A percentile compares a stretch with the other conserved stretches of the same genome.
These are phyloP conservation scores for Apoderus coryli DNA, from an alignment of 2,888 invertebrate species.

Conservation along the genomic window DNA sequence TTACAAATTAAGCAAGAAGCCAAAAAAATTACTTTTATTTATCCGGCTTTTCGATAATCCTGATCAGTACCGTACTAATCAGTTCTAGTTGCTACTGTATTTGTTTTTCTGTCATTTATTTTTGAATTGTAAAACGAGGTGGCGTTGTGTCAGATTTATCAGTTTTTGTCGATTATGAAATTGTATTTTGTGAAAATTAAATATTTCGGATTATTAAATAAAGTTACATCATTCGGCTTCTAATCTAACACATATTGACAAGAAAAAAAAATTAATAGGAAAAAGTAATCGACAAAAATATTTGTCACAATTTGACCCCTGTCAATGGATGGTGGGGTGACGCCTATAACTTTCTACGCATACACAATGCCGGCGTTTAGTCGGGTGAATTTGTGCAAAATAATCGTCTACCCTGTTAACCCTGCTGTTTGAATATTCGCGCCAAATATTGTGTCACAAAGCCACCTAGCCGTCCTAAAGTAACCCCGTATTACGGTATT, in stretches of 20 bases:
- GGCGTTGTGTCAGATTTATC: conserved; percentile 6
- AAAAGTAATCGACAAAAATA: conserved; percentile 7
- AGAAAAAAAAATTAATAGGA: conserved; percentile 4
- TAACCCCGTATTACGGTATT: conserved; percentile 1
- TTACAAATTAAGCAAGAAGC: too few species aligned
- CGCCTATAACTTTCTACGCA: conserved; percentile 4
- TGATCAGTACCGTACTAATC: too few species aligned
- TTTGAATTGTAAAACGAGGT: conserved; percentile 6
- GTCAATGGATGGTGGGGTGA: conserved; percentile 1
- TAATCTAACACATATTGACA: conserved; percentile 4
- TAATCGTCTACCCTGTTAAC: conserved; percentile 9
- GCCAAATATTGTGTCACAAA: conserved; percentile 6
- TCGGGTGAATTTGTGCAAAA: conserved; percentile 6
- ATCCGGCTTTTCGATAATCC: too few species aligned
- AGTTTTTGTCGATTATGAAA: conserved; percentile 6
- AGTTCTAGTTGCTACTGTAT: too few species aligned
- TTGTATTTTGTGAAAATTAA: conserved; percentile 6
- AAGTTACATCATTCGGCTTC: conserved; percentile 4
- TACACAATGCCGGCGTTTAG: conserved; percentile 3
- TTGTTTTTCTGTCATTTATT: too few species aligned
- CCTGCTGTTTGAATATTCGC: conserved; percentile 5
- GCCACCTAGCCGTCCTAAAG: conserved; percentile 6
- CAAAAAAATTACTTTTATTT: too few species aligned
- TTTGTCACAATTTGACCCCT: conserved; percentile 9
- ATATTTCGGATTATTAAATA: conserved; percentile 1